Base-by-base conservation (phyloP, 2,888 invertebrate species). In the Caenorhabditis sulstoni region DNA sequence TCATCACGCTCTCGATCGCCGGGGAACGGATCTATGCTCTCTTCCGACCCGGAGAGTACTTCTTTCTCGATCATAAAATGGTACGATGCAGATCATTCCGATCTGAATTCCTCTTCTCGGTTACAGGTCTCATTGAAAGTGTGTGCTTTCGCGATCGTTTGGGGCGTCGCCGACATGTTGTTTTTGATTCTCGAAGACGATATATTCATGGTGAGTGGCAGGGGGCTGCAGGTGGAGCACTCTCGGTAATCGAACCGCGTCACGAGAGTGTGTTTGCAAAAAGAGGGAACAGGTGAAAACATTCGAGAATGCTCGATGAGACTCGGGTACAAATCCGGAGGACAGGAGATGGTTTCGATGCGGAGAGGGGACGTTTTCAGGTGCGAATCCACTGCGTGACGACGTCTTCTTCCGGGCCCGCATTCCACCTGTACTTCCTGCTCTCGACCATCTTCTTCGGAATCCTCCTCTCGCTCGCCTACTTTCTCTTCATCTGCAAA, bases 351-450 rank as follows among this genome's bases (percentile, higher is more conserved):
- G 37, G 5, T 37, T 5, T 5, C 37, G 7, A 11, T 11, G 5
- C 37, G 5, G 37, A 37, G 11, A 37, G 5, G 37, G 5, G 37
- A 11, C 11, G 37, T 11, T 80, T 85, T 20, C 64, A 85, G 85
- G 61, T 84, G n/a, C 83, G 83, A 11, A 65, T 81, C 12, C 85
- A 85, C 50, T 85, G 85, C 52, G 85, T 85, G 9, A 83, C 85
- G 0, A 85, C 85, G 1, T 78, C 85, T 0, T 78, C 85, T 3
- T 85, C 85, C 0, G 85, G 83, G 0, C 76, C 79, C 0, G 11
- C 66, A 1, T 85, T 85, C 61, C 85, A 85, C 61, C 41, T 76
- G 12, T 85, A 85, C 67, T 85, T 85, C 35, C 80, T 85, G 2
- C 45, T 81, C 20, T 79, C 76, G 39, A 81, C 81, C 1, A 81